Evolutionary conservation across 2,888 invertebrate genomes (phyloP).

Genomic region (Gortyna flavago): DNA sequence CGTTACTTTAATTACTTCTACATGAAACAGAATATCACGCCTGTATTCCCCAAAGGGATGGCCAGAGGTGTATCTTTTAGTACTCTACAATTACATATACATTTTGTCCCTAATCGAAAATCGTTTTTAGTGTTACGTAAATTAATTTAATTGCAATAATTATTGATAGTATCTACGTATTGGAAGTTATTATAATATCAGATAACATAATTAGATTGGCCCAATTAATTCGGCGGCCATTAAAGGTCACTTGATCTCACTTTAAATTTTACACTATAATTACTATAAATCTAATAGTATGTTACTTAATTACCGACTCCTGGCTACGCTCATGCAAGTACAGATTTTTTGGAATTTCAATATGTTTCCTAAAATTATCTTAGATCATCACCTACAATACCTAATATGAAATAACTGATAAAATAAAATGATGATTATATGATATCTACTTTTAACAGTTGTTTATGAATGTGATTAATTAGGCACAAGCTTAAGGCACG

Average conservation of each 20-base stretch:
- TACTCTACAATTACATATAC: background rate
- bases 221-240: background rate
- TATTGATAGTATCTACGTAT: background rate
- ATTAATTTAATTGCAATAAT: background rate
- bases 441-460: background rate
- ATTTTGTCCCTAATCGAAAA: background rate
- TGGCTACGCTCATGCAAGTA: background rate
- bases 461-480: background rate
- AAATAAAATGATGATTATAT: background rate
- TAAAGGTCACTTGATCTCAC: constrained; percentile 5
- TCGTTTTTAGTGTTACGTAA: background rate
- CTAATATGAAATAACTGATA: too few relatives aligned
- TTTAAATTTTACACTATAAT: constrained; percentile 7
- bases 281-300: constrained; percentile 9
- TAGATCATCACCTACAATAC: background rate
- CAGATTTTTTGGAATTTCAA: background rate
- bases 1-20: background rate
- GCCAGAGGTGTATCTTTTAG: background rate
- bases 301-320: constrained; percentile 8
- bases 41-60: background rate
- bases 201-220: background rate
- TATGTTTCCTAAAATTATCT: background rate
- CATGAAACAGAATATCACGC: background rate
- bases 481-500: background rate
- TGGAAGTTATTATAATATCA: constrained; percentile 8